These are phyloP conservation scores for Alloplasta piceator DNA, from an alignment of 2,888 invertebrate species.

Conservation along the genomic window DNA sequence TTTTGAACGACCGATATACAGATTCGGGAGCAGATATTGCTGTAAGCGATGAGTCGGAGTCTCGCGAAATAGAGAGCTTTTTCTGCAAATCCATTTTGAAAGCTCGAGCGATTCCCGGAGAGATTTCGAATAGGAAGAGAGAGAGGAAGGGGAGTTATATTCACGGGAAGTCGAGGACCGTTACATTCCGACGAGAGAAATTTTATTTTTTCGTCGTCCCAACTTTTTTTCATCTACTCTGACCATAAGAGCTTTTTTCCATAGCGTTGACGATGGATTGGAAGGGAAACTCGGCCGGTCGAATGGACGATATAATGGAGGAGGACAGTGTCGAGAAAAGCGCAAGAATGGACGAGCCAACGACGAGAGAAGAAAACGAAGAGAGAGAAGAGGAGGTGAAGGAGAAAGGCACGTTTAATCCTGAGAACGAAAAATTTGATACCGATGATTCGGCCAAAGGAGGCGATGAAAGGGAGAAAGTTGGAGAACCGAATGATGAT, in stretches of 20 bases:
- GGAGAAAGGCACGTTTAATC: conserved; percentile 12
- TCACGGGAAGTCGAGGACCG: conserved; percentile 56
- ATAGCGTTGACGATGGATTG: conserved; percentile 43
- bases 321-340: conserved; percentile 87
- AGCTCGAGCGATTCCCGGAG: conserved; percentile 59
- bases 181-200: conserved; percentile 46
- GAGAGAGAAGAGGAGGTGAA: conserved; percentile 13
- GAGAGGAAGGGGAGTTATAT: conserved; percentile 23
- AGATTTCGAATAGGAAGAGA: background rate
- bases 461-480: background rate
- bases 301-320: conserved; percentile 84
- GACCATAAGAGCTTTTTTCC: conserved; percentile 14
- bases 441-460: conserved; percentile 16
- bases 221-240: conserved; percentile 1
- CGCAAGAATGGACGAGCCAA: conserved; percentile 82
- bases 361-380: conserved; percentile 72
- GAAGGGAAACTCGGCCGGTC: conserved; percentile 70
- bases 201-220: conserved; percentile 11
- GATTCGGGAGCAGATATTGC: conserved; percentile 57
- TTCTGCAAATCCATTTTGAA: conserved; percentile 56
- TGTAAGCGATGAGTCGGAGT: conserved; percentile 30
- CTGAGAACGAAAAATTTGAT: conserved; percentile 35
- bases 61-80: conserved; percentile 42
- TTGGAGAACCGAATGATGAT: conserved; percentile 1
- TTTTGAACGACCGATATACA: conserved; percentile 54